These are phyloP conservation scores for Hermodice carunculata DNA, from an alignment of 2,888 invertebrate species.

Conservation along the genomic window DNA sequence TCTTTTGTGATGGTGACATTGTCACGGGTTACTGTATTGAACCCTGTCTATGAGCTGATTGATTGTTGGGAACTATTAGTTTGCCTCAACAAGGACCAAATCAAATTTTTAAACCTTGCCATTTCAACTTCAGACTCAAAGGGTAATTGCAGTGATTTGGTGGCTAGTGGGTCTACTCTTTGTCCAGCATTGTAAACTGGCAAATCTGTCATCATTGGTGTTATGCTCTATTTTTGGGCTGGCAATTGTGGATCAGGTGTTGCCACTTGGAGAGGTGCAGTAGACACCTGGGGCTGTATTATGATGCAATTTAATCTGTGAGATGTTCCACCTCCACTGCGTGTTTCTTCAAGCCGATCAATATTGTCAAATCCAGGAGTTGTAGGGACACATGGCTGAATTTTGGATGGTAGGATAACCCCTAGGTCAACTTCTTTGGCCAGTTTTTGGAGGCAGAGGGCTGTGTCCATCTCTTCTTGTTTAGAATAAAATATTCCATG, in stretches of 20 bases:
- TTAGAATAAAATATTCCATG: slow-evolving; percentile 30
- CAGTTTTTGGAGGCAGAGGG: slow-evolving; percentile 36
- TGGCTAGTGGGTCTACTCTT: slow-evolving; percentile 17
- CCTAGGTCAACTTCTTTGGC: neutral
- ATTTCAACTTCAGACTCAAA: neutral
- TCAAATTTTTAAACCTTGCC: slow-evolving; percentile 10
- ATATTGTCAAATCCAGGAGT: slow-evolving; percentile 43
- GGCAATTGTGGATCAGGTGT: neutral
- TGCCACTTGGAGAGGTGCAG: too few species aligned
- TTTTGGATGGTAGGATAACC: slow-evolving; percentile 19
- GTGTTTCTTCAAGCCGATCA: slow-evolving; percentile 43
- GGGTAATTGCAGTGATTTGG: neutral
- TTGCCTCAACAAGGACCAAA: slow-evolving; percentile 8
- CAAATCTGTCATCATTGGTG: neutral
- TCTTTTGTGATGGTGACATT: slow-evolving; percentile 14
- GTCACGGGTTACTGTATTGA: slow-evolving; percentile 25
- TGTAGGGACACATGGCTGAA: slow-evolving; percentile 30
- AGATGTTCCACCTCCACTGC: slow-evolving; percentile 39
- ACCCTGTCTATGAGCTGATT: slow-evolving; percentile 32
- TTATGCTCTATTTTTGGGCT: neutral
- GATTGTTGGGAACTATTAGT: slow-evolving; percentile 14
- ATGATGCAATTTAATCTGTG: slow-evolving; percentile 46
- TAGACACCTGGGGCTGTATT: too few species aligned
- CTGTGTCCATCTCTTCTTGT: slow-evolving; percentile 27
- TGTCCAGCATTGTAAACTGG: slow-evolving; percentile 22